These are phyloP conservation scores for Achroia grisella DNA, from an alignment of 1,140 invertebrate species.

Conservation along the genomic window DNA sequence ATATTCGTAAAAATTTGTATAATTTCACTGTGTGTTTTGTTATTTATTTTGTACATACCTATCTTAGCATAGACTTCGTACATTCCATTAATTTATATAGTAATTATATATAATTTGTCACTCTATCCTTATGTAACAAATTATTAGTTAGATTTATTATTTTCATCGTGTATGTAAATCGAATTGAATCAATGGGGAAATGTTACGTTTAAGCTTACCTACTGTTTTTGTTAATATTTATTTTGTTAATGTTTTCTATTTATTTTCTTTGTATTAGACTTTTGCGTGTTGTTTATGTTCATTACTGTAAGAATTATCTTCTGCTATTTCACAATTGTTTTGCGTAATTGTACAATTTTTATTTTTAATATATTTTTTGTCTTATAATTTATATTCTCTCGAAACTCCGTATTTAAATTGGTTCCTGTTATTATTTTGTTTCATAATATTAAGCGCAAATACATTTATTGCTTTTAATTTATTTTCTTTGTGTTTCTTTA, in stretches of 20 bases:
- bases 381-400: slow-evolving; percentile 39
- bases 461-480: slow-evolving; percentile 70
- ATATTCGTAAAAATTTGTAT: slow-evolving; percentile 23
- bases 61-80: slow-evolving; percentile 35
- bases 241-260: slow-evolving; percentile 58
- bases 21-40: slow-evolving; percentile 29
- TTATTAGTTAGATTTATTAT: slow-evolving; percentile 5
- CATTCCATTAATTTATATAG: slow-evolving; percentile 50
- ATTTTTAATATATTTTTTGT: slow-evolving; percentile 21
- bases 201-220: slow-evolving; percentile 71
- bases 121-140: not conserved
- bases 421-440: slow-evolving; percentile 70
- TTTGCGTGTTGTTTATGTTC: slow-evolving; percentile 64
- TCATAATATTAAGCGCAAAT: slow-evolving; percentile 65
- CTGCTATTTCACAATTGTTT: slow-evolving; percentile 40
- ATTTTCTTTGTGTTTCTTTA: slow-evolving; percentile 40
- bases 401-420: slow-evolving; percentile 44
- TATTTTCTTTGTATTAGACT: slow-evolving; percentile 43
- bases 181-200: slow-evolving; percentile 51
- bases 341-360: slow-evolving; percentile 48
- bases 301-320: slow-evolving; percentile 27
- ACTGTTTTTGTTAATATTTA: slow-evolving; percentile 61
- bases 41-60: slow-evolving; percentile 40
- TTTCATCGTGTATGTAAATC: slow-evolving; percentile 17
- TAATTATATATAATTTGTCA: not conserved